Conservation (phyloP, 1,140 invertebrate genomes). For the Rhynchophorus ferrugineus region DNA sequence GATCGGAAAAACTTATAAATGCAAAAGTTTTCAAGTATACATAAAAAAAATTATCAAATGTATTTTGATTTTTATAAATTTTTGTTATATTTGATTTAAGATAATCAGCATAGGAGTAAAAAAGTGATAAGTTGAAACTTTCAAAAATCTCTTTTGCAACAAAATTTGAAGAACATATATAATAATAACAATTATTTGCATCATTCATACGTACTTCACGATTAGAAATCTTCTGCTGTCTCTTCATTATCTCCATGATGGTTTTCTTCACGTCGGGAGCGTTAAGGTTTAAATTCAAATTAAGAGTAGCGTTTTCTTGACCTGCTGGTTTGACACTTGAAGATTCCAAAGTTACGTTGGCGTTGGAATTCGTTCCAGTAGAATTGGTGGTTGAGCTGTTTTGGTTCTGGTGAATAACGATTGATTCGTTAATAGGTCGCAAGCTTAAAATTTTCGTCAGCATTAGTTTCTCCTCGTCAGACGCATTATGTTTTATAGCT, state of each 20-base stretch:
- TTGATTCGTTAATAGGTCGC: neutral
- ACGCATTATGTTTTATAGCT: conserved; percentile 9
- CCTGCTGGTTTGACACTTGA: neutral
- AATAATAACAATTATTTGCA: no score
- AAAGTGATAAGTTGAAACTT: no score
- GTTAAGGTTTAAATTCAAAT: conserved; percentile 14
- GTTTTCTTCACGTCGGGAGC: conserved; percentile 13
- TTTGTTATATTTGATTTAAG: no score
- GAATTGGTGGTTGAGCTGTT: neutral
- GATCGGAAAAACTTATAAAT: no score
- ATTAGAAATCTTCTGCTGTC: conserved; percentile 20
- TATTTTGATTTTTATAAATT: no score
- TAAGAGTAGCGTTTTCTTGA: conserved; percentile 2
- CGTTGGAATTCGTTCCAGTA: neutral
- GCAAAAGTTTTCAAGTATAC: no score
- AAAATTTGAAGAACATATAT: no score
- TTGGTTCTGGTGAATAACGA: neutral
- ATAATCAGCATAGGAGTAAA: no score
- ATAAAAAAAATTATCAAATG: no score
- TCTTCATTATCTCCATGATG: conserved; percentile 16
- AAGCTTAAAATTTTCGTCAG: conserved; percentile 11
- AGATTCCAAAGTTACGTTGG: no score
- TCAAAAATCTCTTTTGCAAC: no score
- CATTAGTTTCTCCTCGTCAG: conserved; percentile 6
- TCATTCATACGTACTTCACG: no score